Evolutionary conservation across 2,113 vertebrate species (phyloP).

Genomic region (Sylvia atricapilla): DNA sequence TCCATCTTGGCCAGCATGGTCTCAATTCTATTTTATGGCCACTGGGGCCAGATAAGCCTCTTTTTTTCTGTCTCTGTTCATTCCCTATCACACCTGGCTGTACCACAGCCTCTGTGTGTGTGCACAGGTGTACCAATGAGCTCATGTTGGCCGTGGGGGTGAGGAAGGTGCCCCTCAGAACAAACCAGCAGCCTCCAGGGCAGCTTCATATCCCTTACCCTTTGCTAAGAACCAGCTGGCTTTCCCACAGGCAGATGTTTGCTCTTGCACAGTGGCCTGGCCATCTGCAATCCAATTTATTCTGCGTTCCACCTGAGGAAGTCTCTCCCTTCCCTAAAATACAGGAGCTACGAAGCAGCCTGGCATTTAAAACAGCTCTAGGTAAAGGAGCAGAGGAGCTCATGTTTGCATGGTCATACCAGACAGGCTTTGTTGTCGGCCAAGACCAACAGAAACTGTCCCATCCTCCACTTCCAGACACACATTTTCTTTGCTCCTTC

Average conservation of each 20-base stretch:
- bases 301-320: neutral
- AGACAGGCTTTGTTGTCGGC: neutral
- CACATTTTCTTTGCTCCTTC: neutral
- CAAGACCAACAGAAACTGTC: neutral
- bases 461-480: neutral
- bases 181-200: neutral
- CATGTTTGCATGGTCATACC: neutral
- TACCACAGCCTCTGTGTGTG: neutral
- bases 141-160: neutral
- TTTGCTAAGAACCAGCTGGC: neutral
- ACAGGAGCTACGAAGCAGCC: neutral
- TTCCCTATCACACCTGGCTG: neutral
- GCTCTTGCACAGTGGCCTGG: neutral
- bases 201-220: neutral
- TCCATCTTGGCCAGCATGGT: fast-evolving
- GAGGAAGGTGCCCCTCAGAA: neutral
- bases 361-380: neutral
- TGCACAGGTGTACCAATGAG: neutral
- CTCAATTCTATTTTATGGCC: neutral
- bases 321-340: neutral
- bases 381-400: neutral
- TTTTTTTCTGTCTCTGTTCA: neutral
- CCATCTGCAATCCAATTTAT: neutral
- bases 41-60: neutral
- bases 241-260: neutral